Evolutionary conservation across 2,797 vertebrate genomes (phyloP), one percentile per base, ranked within the genome.

Genomic region (Semaprochilodus insignis): DNA sequence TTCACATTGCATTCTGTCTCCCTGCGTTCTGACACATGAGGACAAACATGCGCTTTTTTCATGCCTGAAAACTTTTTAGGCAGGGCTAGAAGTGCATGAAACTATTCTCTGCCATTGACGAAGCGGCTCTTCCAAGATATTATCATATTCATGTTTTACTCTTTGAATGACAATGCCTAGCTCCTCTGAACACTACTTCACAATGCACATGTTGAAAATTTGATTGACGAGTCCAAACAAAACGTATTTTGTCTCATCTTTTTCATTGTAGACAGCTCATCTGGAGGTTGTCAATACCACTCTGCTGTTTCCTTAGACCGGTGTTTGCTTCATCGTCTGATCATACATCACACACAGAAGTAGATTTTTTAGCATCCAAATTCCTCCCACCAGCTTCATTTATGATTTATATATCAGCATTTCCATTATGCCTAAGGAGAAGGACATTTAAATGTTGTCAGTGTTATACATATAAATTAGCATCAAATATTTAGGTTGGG

Each of bases 1-100:
- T 90, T 91, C 89, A 88, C 90, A 83, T 90, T 88, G 88, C 65
- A 69, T 91, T 92, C 88, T 81, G 85, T 92, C 89, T 90, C 77
- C 78, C 72, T 85, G 85, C 82, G 88, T 87, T 88, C 88, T 90
- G 91, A 93, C 90, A 90, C 86, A 83, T 80, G 88, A 89, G 90
- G 91, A 93, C 92, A 89, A 92, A 91, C 88, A 87, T 80, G 63
- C 74, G 15, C 80, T 77, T 88, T 82, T 83, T 84, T 81, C 21
- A 80, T 80, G 79, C 84, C 84, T 60, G 59, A 85, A 83, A 91
- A 91, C 75, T 89, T 90, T 90, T 84, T 83, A 84, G 85, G 67
- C 52, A 34, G 69, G 81, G 81, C 69, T 77, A 76, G 78, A 78
- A 74, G 62, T 84, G 31, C 27, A 59, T 76, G 21, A 77, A 78